phyloP scores from a whole-genome alignment of 2,888 invertebrate species.

The Trachelus troglodyta region DNA sequence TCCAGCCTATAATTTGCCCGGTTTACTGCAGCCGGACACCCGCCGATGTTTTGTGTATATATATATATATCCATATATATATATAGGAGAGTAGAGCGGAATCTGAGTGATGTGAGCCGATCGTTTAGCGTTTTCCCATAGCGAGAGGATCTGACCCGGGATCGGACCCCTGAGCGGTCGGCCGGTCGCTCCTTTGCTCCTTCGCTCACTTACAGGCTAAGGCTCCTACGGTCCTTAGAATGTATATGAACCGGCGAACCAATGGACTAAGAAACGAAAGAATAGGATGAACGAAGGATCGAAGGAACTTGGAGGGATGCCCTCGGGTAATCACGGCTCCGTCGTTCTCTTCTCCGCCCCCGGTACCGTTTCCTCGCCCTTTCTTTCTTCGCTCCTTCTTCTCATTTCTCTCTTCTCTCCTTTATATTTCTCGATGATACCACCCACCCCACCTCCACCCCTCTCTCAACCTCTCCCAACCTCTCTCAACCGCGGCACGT shows the following conservation, averaged over 20 bases:
- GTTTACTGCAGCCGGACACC: constrained; percentile 6
- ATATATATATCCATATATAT: constrained; percentile 24
- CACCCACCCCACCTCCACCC: constrained; percentile 11
- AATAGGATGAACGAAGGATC: constrained; percentile 14
- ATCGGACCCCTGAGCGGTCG: constrained; percentile 55
- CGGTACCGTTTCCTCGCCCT: constrained; percentile 47
- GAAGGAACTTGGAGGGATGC: constrained; percentile 53
- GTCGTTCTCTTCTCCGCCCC: constrained; percentile 49
- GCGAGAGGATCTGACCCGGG: constrained; percentile 64
- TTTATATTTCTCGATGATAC: constrained; percentile 4
- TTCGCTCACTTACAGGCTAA: background rate
- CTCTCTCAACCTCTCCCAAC: constrained; percentile 10
- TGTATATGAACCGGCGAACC: background rate
- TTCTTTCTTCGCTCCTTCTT: constrained; percentile 14
- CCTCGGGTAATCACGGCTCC: constrained; percentile 63
- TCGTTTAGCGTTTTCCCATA: constrained; percentile 66
- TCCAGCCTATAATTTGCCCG: constrained; percentile 10
- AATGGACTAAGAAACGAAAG: background rate
- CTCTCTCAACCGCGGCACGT: constrained; percentile 27
- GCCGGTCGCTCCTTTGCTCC: constrained; percentile 15
- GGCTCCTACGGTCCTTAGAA: background rate
- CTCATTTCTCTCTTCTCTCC: constrained; percentile 5
- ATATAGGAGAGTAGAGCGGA: constrained; percentile 44
- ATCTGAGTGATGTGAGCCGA: constrained; percentile 64
- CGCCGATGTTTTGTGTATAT: constrained; percentile 14